Conservation (phyloP, 2,113 vertebrate species). For the Solenodon paradoxus region DNA sequence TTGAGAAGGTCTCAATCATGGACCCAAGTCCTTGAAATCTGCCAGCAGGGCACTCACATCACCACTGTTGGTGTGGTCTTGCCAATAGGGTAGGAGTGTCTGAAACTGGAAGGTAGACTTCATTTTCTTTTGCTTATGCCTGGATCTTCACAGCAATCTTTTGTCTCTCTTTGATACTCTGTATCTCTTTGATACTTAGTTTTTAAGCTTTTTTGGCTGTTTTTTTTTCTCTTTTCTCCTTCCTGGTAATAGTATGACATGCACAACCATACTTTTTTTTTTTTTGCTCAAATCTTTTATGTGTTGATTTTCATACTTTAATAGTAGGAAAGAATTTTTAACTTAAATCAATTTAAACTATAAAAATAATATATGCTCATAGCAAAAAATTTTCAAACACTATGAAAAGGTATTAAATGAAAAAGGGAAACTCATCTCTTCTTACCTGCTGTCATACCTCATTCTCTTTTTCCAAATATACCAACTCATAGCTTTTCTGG, state of each 20-base stretch:
- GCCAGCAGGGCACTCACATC: neutral
- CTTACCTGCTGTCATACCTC: neutral
- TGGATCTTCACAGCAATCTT: neutral
- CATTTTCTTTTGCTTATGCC: neutral
- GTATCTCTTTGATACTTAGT: neutral
- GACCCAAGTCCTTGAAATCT: neutral
- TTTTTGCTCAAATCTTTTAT: neutral
- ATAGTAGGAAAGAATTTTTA: neutral
- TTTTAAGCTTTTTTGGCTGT: neutral
- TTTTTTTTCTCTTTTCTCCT: neutral
- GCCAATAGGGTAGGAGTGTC: neutral
- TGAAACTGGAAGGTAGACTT: neutral
- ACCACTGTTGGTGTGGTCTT: neutral
- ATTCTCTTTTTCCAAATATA: neutral
- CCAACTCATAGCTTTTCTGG: neutral
- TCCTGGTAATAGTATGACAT: too few species aligned
- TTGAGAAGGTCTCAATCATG: neutral
- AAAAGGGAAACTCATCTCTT: neutral
- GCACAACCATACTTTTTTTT: too few species aligned
- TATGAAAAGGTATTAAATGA: neutral
- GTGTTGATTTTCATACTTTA: neutral
- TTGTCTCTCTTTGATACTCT: too few species aligned
- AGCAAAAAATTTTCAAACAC: neutral
- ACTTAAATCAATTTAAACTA: neutral
- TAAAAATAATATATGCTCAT: neutral